Evolutionary conservation across 1,140 invertebrate species (phyloP).

Genomic region (Lerema accius): DNA sequence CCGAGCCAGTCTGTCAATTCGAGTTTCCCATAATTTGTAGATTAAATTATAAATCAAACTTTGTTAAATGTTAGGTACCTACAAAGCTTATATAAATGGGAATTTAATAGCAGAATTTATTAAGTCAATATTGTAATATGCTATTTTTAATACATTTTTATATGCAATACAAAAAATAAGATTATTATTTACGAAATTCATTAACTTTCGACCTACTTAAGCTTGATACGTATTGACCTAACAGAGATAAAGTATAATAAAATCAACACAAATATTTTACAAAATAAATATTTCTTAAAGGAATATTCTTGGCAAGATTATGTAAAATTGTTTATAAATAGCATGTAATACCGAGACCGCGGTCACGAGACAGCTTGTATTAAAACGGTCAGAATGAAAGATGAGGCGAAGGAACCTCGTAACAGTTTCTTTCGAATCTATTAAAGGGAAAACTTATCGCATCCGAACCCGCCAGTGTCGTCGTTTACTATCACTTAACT

Average conservation of each 20-base stretch:
- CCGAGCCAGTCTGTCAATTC: background rate
- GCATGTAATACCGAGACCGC: background rate
- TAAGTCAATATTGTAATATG: no score
- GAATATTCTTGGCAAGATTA: no score
- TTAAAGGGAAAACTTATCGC: slow-evolving; percentile 47
- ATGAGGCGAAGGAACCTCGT: slow-evolving; percentile 7
- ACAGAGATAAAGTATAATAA: no score
- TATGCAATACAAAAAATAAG: no score
- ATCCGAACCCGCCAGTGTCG: slow-evolving; percentile 43
- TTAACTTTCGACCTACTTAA: no score
- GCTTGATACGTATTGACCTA: no score
- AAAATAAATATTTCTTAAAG: no score
- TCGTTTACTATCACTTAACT: slow-evolving; percentile 71
- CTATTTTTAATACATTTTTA: no score
- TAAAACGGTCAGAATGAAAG: slow-evolving; percentile 7
- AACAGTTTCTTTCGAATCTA: slow-evolving; percentile 8
- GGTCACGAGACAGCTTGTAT: slow-evolving; percentile 9
- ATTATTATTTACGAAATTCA: no score
- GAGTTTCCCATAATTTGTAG: background rate
- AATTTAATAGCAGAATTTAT: no score
- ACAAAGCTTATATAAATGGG: no score
- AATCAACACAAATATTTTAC: no score
- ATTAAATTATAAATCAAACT: background rate
- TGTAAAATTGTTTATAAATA: background rate
- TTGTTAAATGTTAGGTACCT: background rate